Conservation (phyloP, 2,888 invertebrate genomes). For the Cybosia mesomella region DNA sequence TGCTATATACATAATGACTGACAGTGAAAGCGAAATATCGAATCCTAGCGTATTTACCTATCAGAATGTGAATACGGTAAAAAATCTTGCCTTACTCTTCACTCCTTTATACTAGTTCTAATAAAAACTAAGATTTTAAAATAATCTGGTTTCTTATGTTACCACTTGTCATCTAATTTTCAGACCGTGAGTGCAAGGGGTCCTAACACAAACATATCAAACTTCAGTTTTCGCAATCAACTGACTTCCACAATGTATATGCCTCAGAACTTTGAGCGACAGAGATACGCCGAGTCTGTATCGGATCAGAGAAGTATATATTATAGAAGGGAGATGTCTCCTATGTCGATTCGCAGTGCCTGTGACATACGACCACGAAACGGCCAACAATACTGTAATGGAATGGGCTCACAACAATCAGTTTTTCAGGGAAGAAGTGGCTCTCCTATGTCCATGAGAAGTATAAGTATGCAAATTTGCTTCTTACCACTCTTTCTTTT, state of each 20-base stretch:
- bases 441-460: constrained; percentile 72
- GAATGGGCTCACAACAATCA: constrained; percentile 62
- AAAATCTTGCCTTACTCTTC: constrained; percentile 31
- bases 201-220: constrained; percentile 61
- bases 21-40: constrained; percentile 68
- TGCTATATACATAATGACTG: constrained; percentile 48
- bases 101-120: background rate
- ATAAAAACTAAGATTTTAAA: background rate
- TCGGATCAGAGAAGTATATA: constrained; percentile 63
- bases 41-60: constrained; percentile 56
- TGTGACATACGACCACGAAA: constrained; percentile 57
- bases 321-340: constrained; percentile 61
- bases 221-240: constrained; percentile 61
- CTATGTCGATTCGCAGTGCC: constrained; percentile 56
- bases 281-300: constrained; percentile 54
- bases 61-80: constrained; percentile 65
- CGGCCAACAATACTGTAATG: constrained; percentile 53
- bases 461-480: constrained; percentile 61
- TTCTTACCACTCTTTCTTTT: constrained; percentile 25
- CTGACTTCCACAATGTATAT: constrained; percentile 62
- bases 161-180: constrained; percentile 34
- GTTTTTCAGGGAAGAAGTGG: constrained; percentile 66
- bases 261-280: constrained; percentile 60
- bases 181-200: constrained; percentile 68
- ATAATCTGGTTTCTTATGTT: no score